These are phyloP conservation scores for Ptiloglossa arizonensis DNA, from an alignment of 1,140 invertebrate genomes.

Conservation along the genomic window DNA sequence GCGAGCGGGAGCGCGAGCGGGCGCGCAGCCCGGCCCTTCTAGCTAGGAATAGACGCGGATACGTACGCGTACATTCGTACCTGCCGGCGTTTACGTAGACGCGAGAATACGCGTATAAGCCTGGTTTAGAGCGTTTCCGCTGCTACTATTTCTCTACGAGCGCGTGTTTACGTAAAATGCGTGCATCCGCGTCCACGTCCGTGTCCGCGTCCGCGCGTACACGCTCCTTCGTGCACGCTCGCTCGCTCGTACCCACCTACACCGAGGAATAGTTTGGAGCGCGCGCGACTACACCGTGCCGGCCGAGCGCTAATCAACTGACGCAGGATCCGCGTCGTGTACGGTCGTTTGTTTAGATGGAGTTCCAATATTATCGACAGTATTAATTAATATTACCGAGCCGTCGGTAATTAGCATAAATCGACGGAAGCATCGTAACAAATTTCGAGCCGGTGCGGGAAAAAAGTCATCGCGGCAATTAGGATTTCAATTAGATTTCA, in stretches of 20 bases:
- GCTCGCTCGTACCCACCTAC: neutral
- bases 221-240: conserved; percentile 7
- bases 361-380: conserved; percentile 75
- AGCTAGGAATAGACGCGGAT: neutral
- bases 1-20: too few relatives aligned
- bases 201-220: neutral
- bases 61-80: conserved; percentile 9
- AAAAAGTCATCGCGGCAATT: conserved; percentile 35
- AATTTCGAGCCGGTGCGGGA: conserved; percentile 7
- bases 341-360: conserved; percentile 77
- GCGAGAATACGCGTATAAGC: neutral
- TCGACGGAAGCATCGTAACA: conserved; percentile 36
- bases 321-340: conserved; percentile 55
- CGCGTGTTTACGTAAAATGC: neutral
- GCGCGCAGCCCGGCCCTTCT: neutral
- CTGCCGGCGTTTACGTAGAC: neutral
- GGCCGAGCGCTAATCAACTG: conserved; percentile 55
- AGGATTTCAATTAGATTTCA: conserved; percentile 54
- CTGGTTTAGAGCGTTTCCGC: conserved; percentile 3
- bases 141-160: conserved; percentile 9
- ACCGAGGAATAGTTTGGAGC: conserved; percentile 12
- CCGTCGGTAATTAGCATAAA: conserved; percentile 59
- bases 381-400: conserved; percentile 74
- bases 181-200: neutral
- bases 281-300: conserved; percentile 16